Conservation (phyloP, 2,888 invertebrate species). For the Pocota personata region DNA sequence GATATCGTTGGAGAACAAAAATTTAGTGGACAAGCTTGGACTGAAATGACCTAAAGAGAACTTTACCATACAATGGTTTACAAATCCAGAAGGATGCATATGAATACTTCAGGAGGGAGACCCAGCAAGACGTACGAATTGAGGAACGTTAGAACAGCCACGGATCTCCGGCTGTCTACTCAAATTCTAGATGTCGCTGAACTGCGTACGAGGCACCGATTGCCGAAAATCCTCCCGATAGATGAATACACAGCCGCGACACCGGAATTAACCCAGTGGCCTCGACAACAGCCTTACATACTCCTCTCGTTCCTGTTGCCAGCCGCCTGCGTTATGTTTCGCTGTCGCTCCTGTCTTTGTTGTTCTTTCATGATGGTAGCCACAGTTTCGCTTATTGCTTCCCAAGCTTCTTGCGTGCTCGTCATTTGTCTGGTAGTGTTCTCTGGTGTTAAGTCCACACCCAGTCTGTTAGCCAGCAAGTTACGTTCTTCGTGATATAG, state of each 20-base stretch:
- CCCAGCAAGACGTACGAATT: conserved; percentile 17
- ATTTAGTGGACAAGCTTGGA: conserved; percentile 22
- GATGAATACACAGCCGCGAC: too few relatives aligned
- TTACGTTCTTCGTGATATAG: too few relatives aligned
- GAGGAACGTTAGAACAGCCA: conserved; percentile 41
- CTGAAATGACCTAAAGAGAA: conserved; percentile 17
- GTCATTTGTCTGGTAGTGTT: too few relatives aligned
- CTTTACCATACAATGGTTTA: conserved; percentile 59
- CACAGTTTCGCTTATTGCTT: too few relatives aligned
- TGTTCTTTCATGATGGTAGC: too few relatives aligned
- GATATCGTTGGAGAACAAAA: conserved; percentile 30
- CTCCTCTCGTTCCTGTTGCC: too few relatives aligned
- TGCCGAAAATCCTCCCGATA: conserved; percentile 4
- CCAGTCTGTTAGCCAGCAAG: too few relatives aligned
- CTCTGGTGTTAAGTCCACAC: too few relatives aligned
- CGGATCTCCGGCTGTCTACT: conserved; percentile 11
- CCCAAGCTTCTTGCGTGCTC: too few relatives aligned
- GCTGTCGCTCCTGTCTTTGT: too few relatives aligned
- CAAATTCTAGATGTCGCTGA: conserved; percentile 22
- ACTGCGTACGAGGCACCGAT: conserved; percentile 16
- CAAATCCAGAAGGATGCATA: conserved; percentile 32
- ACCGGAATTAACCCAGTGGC: neutral
- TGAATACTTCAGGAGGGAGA: conserved; percentile 48
- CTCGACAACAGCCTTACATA: conserved; percentile 1
- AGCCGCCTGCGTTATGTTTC: too few relatives aligned